Percentiles rank a stretch among this genome's conserved stretches.
These are phyloP conservation scores for Xiphorhynchus erythropygius DNA, from an alignment of 2,797 vertebrate species.

Conservation along the genomic window DNA sequence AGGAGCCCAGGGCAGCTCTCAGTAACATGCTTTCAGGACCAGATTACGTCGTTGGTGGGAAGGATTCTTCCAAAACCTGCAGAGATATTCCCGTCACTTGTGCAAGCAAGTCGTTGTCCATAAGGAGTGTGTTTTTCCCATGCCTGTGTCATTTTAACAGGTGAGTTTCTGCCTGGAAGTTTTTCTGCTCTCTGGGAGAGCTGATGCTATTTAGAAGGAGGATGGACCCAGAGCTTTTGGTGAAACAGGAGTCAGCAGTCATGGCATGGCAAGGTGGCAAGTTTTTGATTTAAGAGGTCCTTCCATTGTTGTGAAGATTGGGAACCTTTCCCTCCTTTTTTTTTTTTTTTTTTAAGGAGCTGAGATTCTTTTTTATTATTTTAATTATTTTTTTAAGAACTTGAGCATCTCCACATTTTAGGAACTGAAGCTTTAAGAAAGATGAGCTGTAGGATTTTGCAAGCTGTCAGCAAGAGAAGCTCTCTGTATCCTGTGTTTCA, in stretches of 20 bases:
- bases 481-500: not conserved
- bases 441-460: not conserved
- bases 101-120: not conserved
- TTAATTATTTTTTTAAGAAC: not conserved
- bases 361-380: not conserved
- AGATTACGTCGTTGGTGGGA: rapidly evolving
- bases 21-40: not conserved
- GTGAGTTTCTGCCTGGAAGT: not conserved
- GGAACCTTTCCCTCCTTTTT: not conserved
- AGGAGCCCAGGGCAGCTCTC: not conserved
- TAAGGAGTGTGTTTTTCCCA: not conserved
- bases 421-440: not conserved
- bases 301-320: not conserved
- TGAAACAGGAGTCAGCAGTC: not conserved
- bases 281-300: not conserved
- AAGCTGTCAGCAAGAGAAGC: not conserved
- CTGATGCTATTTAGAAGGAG: not conserved
- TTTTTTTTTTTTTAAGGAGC: not conserved
- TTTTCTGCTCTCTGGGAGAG: not conserved
- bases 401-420: not conserved
- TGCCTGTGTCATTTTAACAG: not conserved
- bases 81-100: not conserved
- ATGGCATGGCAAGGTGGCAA: not conserved
- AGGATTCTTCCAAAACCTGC: not conserved
- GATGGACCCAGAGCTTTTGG: not conserved